phyloP scores from a whole-genome alignment of 2,888 invertebrate genomes.

The Standfussiana lucernea region DNA sequence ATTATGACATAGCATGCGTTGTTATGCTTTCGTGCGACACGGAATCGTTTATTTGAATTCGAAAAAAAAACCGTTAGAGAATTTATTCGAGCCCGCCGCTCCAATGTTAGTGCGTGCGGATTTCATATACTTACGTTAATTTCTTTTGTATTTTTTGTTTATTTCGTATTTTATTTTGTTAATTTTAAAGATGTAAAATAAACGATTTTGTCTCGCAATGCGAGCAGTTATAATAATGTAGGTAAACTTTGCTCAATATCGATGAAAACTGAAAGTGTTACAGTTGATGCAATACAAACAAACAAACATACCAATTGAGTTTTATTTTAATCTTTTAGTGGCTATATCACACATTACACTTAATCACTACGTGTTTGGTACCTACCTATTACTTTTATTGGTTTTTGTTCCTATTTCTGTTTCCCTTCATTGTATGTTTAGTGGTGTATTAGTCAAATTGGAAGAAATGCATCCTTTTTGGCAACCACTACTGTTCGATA shows the following conservation, averaged over 20 bases:
- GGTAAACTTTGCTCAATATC: slow-evolving; percentile 91
- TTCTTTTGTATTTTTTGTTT: slow-evolving; percentile 38
- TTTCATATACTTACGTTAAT: slow-evolving; percentile 22
- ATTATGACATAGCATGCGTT: slow-evolving; percentile 90
- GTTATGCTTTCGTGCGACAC: slow-evolving; percentile 84
- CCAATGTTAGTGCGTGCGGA: slow-evolving; percentile 70
- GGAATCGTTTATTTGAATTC: slow-evolving; percentile 73
- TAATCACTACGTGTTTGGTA: neutral
- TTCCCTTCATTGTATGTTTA: neutral
- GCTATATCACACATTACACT: neutral
- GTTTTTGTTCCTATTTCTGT: neutral
- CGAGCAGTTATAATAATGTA: slow-evolving; percentile 90
- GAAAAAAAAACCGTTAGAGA: slow-evolving; percentile 41
- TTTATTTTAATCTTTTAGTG: slow-evolving; percentile 79
- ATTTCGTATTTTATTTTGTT: slow-evolving; percentile 29
- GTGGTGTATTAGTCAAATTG: neutral
- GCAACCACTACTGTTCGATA: neutral
- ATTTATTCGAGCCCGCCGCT: slow-evolving; percentile 58
- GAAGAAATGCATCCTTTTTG: neutral
- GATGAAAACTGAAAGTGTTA: slow-evolving; percentile 90
- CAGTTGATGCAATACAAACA: slow-evolving; percentile 91
- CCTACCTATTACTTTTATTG: too few relatives aligned
- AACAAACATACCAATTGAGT: slow-evolving; percentile 87
- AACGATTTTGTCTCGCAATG: slow-evolving; percentile 80
- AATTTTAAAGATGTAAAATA: slow-evolving; percentile 55